Evolutionary conservation across 1,140 invertebrate genomes (phyloP).

Genomic region (Drosophila dunni): DNA sequence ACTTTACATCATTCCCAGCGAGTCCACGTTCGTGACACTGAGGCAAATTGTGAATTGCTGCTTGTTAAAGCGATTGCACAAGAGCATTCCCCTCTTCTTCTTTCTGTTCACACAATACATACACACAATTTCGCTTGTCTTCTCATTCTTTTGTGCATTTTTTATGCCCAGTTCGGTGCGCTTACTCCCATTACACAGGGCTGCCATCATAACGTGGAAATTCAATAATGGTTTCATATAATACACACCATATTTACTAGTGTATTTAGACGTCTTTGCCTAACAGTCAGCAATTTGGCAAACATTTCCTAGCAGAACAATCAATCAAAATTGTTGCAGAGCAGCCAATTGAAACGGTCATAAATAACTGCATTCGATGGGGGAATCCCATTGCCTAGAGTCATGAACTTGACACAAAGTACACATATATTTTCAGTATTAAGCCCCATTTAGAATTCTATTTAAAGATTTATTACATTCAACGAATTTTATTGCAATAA

Average conservation of each 20-base stretch:
- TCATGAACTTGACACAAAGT: background rate
- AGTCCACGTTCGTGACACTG: constrained; percentile 31
- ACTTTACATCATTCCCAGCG: constrained; percentile 54
- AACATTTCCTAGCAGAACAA: constrained; percentile 46
- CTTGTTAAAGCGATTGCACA: constrained; percentile 59
- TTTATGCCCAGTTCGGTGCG: constrained; percentile 33
- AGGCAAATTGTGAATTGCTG: constrained; percentile 53
- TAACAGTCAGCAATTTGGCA: background rate
- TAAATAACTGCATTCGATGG: background rate
- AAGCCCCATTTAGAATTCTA: no score
- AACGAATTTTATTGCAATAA: no score
- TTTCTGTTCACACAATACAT: constrained; percentile 1
- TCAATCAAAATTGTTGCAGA: constrained; percentile 41
- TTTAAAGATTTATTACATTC: no score
- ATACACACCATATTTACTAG: constrained; percentile 2
- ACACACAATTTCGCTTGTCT: constrained; percentile 35
- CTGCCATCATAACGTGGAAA: constrained; percentile 24
- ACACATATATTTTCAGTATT: background rate
- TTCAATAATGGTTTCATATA: constrained; percentile 18
- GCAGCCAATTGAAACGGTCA: background rate
- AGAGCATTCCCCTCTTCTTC: constrained; percentile 34
- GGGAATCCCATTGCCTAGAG: constrained; percentile 2
- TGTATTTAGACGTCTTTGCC: constrained; percentile 30
- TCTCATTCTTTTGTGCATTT: constrained; percentile 35
- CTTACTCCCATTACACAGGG: constrained; percentile 22